Evolutionary conservation across 2,888 invertebrate species (phyloP).

Genomic region (Liopterus haemorrhoidalis): DNA sequence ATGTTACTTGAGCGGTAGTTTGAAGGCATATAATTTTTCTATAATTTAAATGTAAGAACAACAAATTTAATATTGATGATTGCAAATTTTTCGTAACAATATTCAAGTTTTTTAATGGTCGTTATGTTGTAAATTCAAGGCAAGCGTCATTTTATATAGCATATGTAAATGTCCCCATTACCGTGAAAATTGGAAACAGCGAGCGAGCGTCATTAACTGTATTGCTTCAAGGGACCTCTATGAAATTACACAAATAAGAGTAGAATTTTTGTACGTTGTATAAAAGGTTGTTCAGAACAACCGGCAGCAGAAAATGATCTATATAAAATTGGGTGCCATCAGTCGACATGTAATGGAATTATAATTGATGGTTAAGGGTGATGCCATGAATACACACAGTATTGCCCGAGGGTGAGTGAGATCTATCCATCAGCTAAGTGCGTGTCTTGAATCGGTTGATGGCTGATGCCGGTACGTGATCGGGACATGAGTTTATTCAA

Average conservation of each 20-base stretch:
- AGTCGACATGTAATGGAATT: conserved; percentile 22
- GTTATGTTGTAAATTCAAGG: too few species aligned
- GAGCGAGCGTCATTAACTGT: conserved; percentile 18
- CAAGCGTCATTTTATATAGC: too few species aligned
- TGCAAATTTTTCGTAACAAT: too few species aligned
- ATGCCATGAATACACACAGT: conserved; percentile 13
- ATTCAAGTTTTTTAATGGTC: too few species aligned
- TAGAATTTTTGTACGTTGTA: conserved; percentile 21
- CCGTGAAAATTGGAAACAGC: conserved; percentile 21
- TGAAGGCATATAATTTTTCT: too few species aligned
- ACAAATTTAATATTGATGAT: too few species aligned
- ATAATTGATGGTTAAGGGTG: conserved; percentile 24
- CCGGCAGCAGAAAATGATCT: conserved; percentile 18
- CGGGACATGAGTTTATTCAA: too few species aligned
- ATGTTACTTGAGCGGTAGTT: too few species aligned
- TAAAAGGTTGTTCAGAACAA: conserved; percentile 17
- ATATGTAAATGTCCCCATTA: conserved; percentile 21
- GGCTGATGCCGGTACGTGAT: too few species aligned
- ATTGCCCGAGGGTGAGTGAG: conserved; percentile 10
- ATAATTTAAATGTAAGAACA: too few species aligned
- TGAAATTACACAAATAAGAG: conserved; percentile 21
- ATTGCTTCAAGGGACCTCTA: conserved; percentile 13
- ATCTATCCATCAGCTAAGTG: too few species aligned
- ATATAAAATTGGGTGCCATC: conserved; percentile 25
- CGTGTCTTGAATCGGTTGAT: too few species aligned